A percentile compares a stretch with the other conserved stretches of the same genome.
Conservation (phyloP, 2,113 vertebrate genomes). For the Nesogale talazaci region DNA sequence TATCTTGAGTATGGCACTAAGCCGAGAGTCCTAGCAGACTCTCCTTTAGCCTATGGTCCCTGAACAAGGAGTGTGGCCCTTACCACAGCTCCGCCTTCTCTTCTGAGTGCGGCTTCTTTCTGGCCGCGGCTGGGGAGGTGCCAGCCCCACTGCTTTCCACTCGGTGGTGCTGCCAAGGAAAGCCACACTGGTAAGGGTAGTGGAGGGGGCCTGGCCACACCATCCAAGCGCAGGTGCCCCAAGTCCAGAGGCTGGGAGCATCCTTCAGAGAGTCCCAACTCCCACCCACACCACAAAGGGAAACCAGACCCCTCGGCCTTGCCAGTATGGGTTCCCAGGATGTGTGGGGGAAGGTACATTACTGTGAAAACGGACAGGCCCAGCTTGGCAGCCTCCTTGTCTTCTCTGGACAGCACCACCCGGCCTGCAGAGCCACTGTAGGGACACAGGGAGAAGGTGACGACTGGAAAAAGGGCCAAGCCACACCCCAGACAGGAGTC, state of each 20-base stretch:
- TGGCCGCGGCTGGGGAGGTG: neutral
- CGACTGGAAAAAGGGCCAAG: neutral
- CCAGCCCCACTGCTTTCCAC: constrained; percentile 82
- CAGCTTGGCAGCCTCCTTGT: constrained; percentile 93
- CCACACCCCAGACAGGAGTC: neutral
- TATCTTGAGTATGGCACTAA: neutral
- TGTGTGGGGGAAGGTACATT: constrained; percentile 3
- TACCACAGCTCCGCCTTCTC: constrained; percentile 83
- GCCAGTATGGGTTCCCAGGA: neutral
- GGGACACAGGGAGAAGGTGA: neutral
- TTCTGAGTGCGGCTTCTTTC: constrained; percentile 51
- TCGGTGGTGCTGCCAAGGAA: constrained; percentile 89
- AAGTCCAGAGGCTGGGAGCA: neutral
- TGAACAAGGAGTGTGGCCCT: constrained; percentile 47
- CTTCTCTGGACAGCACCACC: constrained; percentile 92
- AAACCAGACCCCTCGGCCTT: too few species aligned
- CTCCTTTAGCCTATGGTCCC: neutral
- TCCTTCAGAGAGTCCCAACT: neutral
- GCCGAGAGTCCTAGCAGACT: too few species aligned
- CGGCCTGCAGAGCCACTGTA: constrained; percentile 88
- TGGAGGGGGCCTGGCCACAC: neutral
- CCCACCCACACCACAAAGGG: neutral
- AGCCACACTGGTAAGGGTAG: neutral
- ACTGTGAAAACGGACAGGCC: constrained; percentile 95
- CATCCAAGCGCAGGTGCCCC: neutral